Conservation (phyloP, 2,113 vertebrate species). For the Chloebia gouldiae region DNA sequence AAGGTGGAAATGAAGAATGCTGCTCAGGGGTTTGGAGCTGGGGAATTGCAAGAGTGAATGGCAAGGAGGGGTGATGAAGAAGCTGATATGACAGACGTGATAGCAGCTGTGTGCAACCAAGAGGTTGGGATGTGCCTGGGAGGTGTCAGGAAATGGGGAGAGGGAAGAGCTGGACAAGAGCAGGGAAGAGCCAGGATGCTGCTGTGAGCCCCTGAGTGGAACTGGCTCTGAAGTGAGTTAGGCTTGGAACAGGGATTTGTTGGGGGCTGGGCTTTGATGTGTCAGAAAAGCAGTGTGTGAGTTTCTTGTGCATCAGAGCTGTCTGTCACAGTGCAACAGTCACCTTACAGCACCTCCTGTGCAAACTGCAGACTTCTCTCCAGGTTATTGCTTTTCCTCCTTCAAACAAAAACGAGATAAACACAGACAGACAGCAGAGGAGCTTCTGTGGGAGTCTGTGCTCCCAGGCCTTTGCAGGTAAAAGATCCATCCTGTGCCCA, state of each 20-base stretch:
- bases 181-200: neutral
- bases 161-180: neutral
- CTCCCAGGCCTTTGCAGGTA: neutral
- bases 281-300: neutral
- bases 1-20: neutral
- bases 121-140: neutral
- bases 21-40: neutral
- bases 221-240: neutral
- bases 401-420: neutral
- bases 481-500: neutral
- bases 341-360: neutral
- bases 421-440: neutral
- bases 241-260: neutral
- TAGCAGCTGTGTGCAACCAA: neutral
- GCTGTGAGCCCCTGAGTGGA: neutral
- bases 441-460: neutral
- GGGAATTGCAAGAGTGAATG: neutral
- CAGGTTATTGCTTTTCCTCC: neutral
- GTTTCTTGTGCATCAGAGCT: neutral
- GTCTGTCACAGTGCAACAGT: neutral
- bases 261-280: neutral
- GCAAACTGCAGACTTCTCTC: neutral
- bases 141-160: neutral
- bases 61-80: neutral
- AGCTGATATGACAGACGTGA: accelerated